phyloP scores from a whole-genome alignment of 2,113 vertebrate species.

The Leucosticte australis region DNA sequence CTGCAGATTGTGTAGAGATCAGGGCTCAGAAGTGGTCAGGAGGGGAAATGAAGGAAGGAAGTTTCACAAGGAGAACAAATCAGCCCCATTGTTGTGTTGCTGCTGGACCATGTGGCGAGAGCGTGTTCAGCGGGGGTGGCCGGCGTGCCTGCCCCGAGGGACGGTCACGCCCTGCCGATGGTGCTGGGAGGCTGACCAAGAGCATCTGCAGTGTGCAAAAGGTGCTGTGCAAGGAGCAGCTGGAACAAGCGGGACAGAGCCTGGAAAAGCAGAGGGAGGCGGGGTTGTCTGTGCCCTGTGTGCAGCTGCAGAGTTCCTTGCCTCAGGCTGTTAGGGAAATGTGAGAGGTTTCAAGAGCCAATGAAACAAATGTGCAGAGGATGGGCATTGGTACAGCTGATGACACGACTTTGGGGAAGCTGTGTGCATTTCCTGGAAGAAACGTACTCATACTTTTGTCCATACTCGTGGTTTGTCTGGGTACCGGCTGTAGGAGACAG shows the following conservation, averaged over 20 bases:
- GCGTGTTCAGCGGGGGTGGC: accelerated
- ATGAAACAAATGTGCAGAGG: background rate
- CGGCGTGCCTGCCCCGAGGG: accelerated
- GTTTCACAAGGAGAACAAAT: background rate
- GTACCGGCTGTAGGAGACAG: background rate
- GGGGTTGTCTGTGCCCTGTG: accelerated
- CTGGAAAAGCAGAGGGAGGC: background rate
- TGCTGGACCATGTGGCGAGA: background rate
- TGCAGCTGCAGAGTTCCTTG: background rate
- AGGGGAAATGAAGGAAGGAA: background rate
- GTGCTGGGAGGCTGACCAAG: accelerated
- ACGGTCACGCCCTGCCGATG: accelerated
- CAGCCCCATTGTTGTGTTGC: background rate
- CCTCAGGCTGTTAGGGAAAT: background rate
- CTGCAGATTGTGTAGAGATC: background rate
- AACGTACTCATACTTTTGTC: background rate
- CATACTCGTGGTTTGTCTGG: background rate
- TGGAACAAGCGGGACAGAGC: background rate
- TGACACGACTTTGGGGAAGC: background rate
- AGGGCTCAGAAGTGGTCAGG: background rate
- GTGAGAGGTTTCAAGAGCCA: background rate
- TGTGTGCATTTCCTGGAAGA: background rate
- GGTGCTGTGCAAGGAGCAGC: background rate
- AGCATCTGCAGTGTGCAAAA: accelerated
- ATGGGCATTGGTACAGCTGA: background rate